Percentiles rank a stretch among this genome's conserved stretches.
Evolutionary conservation across 2,113 vertebrate species (phyloP).

Genomic region (Cyprinodon variegatus): DNA sequence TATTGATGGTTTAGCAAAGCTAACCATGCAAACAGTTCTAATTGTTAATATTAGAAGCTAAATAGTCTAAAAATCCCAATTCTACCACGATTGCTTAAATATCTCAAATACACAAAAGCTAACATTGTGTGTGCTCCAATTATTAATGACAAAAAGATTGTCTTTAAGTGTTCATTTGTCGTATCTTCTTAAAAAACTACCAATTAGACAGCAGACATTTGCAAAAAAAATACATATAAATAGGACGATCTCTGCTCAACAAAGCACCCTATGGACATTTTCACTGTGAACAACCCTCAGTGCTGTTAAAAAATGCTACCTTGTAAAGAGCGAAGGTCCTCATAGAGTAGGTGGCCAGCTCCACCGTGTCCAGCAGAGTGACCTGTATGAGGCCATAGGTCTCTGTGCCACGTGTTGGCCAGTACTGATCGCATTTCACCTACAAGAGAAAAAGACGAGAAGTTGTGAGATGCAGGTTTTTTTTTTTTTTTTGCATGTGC

Average conservation of each 20-base stretch:
- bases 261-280: neutral
- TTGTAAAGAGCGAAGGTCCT: conserved; percentile 97
- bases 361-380: conserved; percentile 93
- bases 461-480: conserved; percentile 22
- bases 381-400: conserved; percentile 95
- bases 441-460: conserved; percentile 66
- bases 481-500: conserved; percentile 1
- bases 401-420: conserved; percentile 98
- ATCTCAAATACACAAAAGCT: no score
- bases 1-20: no score
- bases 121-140: no score
- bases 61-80: no score
- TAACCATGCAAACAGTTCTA: no score
- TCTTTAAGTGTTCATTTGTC: no score
- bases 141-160: no score
- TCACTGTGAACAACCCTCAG: neutral
- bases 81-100: no score
- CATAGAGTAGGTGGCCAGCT: conserved; percentile 95
- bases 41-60: no score
- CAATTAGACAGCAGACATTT: no score
- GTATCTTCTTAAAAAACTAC: no score
- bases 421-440: conserved; percentile 99
- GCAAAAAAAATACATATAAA: no score
- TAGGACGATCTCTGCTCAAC: neutral
- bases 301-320: conserved; percentile 76